These are phyloP conservation scores for Hoplodrina blanda DNA, from an alignment of 2,888 invertebrate species.

Conservation along the genomic window DNA sequence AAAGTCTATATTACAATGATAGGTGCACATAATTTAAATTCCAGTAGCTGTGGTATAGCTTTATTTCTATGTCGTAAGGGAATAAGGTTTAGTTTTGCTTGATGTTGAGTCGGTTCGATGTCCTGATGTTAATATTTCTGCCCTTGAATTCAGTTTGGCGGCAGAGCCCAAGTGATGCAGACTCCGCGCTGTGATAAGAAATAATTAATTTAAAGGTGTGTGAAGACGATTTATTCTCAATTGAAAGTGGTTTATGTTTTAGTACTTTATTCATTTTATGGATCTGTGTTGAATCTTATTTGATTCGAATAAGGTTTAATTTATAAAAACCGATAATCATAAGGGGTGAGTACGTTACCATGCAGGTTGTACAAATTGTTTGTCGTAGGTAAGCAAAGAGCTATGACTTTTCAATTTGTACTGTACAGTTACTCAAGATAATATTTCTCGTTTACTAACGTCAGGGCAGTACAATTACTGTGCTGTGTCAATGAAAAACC, in stretches of 20 bases:
- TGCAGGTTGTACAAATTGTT: not conserved
- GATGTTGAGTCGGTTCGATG: slow-evolving; percentile 9
- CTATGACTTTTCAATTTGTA: slow-evolving; percentile 8
- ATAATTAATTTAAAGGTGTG: slow-evolving; percentile 42
- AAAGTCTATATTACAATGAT: slow-evolving; percentile 5
- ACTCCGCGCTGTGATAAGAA: slow-evolving; percentile 50
- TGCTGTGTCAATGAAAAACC: slow-evolving; percentile 14
- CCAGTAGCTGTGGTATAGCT: slow-evolving; percentile 9
- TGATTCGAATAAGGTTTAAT: not conserved
- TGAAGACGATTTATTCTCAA: slow-evolving; percentile 8
- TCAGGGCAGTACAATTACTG: not conserved
- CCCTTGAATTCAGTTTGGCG: slow-evolving; percentile 69
- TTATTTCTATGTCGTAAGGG: not conserved
- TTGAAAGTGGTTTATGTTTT: not conserved
- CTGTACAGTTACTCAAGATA: slow-evolving; percentile 12
- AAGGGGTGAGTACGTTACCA: slow-evolving; percentile 11
- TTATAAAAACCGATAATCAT: slow-evolving; percentile 11
- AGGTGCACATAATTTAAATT: slow-evolving; percentile 27
- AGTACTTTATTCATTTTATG: not conserved
- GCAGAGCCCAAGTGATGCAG: slow-evolving; percentile 65
- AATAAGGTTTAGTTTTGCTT: slow-evolving; percentile 51
- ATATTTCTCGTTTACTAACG: slow-evolving; percentile 12
- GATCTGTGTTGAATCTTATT: not conserved
- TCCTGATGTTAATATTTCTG: slow-evolving; percentile 35
- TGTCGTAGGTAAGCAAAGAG: slow-evolving; percentile 2